Conservation (phyloP, 1,140 invertebrate species). For the Penaeus indicus region DNA sequence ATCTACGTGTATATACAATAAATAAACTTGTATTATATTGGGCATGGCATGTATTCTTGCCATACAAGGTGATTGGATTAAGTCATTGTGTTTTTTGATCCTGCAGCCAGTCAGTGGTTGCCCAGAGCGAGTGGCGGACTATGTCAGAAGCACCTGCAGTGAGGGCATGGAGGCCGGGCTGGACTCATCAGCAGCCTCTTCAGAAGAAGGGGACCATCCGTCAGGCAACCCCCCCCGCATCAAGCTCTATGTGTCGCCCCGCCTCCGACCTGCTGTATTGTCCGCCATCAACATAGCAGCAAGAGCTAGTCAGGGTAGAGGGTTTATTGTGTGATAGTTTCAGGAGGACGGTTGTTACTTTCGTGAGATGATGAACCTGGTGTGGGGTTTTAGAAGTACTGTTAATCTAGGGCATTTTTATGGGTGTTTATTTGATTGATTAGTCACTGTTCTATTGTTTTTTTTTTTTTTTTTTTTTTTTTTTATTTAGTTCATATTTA, state of each 20-base stretch:
- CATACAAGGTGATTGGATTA: too few species aligned
- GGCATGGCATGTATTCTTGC: too few species aligned
- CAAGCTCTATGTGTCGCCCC: constrained; percentile 54
- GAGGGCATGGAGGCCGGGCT: constrained; percentile 48
- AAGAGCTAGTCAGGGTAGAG: constrained; percentile 55
- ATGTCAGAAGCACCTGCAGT: constrained; percentile 60
- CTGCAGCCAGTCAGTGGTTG: constrained; percentile 59
- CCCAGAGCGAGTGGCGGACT: constrained; percentile 60
- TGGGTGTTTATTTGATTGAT: too few species aligned
- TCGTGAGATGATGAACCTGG: too few species aligned
- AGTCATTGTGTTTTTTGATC: not conserved
- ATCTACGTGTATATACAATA: too few species aligned
- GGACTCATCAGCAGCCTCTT: constrained; percentile 37
- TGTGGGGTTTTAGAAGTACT: too few species aligned
- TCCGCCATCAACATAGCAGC: constrained; percentile 57
- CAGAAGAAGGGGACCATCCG: constrained; percentile 33
- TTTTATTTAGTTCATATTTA: too few species aligned
- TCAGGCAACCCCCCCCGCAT: constrained; percentile 36
- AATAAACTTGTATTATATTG: too few species aligned
- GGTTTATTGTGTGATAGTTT: constrained; percentile 50
- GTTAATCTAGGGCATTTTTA: too few species aligned
- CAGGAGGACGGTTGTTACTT: not conserved
- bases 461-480: too few species aligned
- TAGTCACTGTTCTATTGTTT: too few species aligned
- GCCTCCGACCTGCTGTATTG: constrained; percentile 41